Base-by-base conservation (phyloP, 2,888 invertebrate species). In the Drosophila glabriapex region DNA sequence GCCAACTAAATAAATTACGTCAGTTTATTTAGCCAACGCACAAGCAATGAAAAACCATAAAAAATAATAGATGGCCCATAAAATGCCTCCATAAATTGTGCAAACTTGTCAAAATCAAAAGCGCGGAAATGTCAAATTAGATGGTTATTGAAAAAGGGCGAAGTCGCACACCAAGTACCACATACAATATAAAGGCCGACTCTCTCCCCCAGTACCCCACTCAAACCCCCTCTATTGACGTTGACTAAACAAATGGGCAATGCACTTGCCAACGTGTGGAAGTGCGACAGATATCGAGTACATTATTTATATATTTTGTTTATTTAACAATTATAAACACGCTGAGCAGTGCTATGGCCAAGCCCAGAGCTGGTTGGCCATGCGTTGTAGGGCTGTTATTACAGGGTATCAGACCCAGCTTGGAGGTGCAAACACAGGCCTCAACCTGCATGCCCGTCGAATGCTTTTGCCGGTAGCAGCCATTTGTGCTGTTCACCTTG, bases 381-480 rank as follows among this genome's bases (percentile, higher is more conserved):
- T 41, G 54, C 14, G 33, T 33, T 3, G 25, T 50, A 0, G 58
- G 4, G 14, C 82, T 85, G 3, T 73, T 43, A 90, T 95, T 95
- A 85, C 95, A 95, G 14, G 95, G 95, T 75, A 89, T 91, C 37
- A 84, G 79, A 4, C 92, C 92, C 60, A 89, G 73, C 6, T 82
- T 77, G 2, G 94, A 94, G 83, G 93, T 91, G 81, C 95, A 95
- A 10, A 94, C 93, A 75, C 95, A 95, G 2, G 94, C 92, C 91
- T 95, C 94, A 6, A 94, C 92, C 63, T 94, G 93, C 82, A 94
- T 93, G 22, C 94, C 94, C 64, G 92, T 93, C 10, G 89, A 70
- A 35, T 89, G 88, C 28, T 95, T 94, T 69, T 95, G 94, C 55
- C 93, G 94, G 90, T 94, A 95, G 87, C 96, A 96, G 4, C 96